Percentiles rank a stretch among this genome's conserved stretches.
Conservation (phyloP, 1,140 invertebrate genomes). For the Patella vulgata region DNA sequence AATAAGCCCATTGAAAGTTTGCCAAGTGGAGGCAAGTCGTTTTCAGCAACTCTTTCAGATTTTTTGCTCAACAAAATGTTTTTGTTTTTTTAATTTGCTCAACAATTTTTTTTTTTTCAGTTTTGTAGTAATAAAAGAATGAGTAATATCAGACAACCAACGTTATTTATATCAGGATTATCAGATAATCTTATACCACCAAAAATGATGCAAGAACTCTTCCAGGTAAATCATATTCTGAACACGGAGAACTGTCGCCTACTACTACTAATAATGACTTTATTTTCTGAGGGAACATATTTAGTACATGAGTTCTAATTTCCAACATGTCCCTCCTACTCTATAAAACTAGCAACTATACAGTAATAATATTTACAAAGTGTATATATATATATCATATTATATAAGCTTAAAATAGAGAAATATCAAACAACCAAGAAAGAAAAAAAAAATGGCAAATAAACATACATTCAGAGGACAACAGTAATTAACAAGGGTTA, state of each 20-base stretch:
- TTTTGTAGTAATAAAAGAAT: slow-evolving; percentile 50
- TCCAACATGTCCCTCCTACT: too few species aligned
- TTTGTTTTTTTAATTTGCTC: not conserved
- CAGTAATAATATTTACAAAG: too few species aligned
- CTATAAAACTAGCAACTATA: too few species aligned
- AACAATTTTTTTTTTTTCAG: slow-evolving; percentile 33
- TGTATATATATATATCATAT: too few species aligned
- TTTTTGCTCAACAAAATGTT: not conserved
- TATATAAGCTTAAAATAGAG: too few species aligned
- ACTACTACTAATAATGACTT: not conserved
- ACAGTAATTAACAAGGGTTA: too few species aligned
- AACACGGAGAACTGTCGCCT: not conserved
- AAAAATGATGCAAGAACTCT: slow-evolving; percentile 6
- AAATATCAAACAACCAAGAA: not conserved
- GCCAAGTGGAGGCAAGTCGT: too few species aligned
- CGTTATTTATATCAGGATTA: slow-evolving; percentile 59
- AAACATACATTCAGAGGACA: too few species aligned
- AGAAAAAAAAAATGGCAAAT: too few species aligned
- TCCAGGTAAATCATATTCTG: not conserved
- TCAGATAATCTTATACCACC: slow-evolving; percentile 8
- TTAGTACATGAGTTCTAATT: too few species aligned
- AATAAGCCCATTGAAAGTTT: not conserved
- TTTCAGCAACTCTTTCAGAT: not conserved
- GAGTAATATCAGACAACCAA: slow-evolving; percentile 49
- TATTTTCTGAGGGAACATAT: too few species aligned